A percentile compares a stretch with the other conserved stretches of the same genome.
Conservation (phyloP, 2,797 vertebrate genomes). For the Avahi laniger region DNA sequence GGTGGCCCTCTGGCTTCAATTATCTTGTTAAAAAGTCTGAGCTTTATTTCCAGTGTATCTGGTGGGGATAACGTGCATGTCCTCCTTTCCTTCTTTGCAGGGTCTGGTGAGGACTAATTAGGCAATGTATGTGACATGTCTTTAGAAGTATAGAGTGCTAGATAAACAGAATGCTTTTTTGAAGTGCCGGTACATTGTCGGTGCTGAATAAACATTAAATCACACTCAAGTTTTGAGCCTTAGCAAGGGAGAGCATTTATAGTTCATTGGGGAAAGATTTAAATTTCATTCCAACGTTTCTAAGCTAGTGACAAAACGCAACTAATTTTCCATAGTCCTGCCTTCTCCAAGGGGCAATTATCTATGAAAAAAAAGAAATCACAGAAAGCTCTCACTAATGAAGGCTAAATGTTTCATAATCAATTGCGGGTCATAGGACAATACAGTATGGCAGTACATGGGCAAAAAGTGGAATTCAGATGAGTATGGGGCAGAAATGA, state of each 20-base stretch:
- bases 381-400: neutral
- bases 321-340: slow-evolving; percentile 22
- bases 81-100: neutral
- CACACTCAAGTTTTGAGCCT: slow-evolving; percentile 54
- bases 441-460: neutral
- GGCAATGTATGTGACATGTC: slow-evolving; percentile 30
- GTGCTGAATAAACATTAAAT: slow-evolving; percentile 70
- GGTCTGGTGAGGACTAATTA: slow-evolving; percentile 26
- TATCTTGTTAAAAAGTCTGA: slow-evolving; percentile 3
- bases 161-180: slow-evolving; percentile 65
- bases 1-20: neutral
- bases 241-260: slow-evolving; percentile 39
- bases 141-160: slow-evolving; percentile 56
- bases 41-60: neutral
- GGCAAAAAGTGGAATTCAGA: neutral
- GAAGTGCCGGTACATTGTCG: slow-evolving; percentile 57
- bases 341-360: slow-evolving; percentile 22
- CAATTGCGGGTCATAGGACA: neutral
- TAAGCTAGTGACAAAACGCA: slow-evolving; percentile 50
- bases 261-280: slow-evolving; percentile 52
- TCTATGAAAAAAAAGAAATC: fast-evolving
- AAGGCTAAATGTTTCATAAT: slow-evolving; percentile 6
- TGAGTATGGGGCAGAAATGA: neutral
- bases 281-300: slow-evolving; percentile 46
- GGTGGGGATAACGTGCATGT: neutral